Evolutionary conservation across 2,888 invertebrate species (phyloP), one percentile per base, ranked within the genome.

Genomic region (Ceriagrion tenellum): DNA sequence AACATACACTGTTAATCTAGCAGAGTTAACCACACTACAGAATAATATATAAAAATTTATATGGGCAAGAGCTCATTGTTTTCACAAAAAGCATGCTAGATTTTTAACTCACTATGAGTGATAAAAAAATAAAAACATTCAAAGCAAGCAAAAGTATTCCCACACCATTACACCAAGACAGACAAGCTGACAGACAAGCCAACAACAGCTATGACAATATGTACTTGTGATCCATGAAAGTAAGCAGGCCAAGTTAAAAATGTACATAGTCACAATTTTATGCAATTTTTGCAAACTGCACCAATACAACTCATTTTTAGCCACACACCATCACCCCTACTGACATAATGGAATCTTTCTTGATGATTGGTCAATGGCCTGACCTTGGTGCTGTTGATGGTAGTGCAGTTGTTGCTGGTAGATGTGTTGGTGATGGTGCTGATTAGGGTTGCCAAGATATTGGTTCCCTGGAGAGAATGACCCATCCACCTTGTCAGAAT

Each of bases 301-400:
- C 35, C 81, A 81, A 81, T 81, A 81, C 12, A 81, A 18, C 69
- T 55, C n/a, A 26, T 13, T 40, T 47, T 18, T 13, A 93, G 8
- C 69, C 63, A 26, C 63, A 63, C 63, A 69, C 47, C 59, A 35
- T 59, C 59, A 91, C 56, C 59, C 59, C 40, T 91, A n/a, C n/a
- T 30, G n/a, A 35, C 23, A 55, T 13, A 40, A 40, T 74, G 88
- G 91, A 93, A 93, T 74, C 89, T 63, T 93, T 55, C 95, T 96
- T 96, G 95, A 96, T 96, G 95, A 95, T 95, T 95, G 96, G 96
- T 95, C 96, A 97, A 96, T 96, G 96, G 96, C 97, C 97, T 95
- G 96, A 96, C 96, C 97, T 96, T 95, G 96, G 96, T 96, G 96
- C 96, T 95, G 93, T 74, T 93, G 93, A 93, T 93, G 93, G 55